phyloP scores from a whole-genome alignment of 2,113 vertebrate genomes.

The Parus major region DNA sequence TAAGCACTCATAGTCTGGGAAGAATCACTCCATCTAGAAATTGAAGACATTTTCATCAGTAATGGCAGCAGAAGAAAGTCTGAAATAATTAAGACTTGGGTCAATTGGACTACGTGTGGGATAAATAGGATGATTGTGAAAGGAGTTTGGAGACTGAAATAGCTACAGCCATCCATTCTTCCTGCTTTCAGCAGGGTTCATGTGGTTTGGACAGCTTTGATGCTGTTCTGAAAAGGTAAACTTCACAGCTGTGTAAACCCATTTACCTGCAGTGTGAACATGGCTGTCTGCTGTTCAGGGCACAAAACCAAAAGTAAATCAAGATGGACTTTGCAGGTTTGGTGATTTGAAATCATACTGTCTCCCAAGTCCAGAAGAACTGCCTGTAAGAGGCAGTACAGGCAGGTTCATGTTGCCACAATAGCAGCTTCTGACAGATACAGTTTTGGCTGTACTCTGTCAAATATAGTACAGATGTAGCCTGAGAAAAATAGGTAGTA shows the following conservation, averaged over 20 bases:
- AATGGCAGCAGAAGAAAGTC: not conserved
- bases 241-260: not conserved
- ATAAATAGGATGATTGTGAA: not conserved
- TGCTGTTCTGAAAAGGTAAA: not conserved
- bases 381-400: not conserved
- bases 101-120: not conserved
- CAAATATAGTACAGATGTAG: not conserved
- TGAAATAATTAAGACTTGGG: not conserved
- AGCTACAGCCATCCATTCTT: not conserved
- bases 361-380: not conserved
- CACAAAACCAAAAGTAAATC: not conserved
- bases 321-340: not conserved
- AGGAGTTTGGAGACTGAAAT: not conserved
- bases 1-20: not conserved
- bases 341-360: not conserved
- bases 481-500: not conserved
- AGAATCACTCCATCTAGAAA: not conserved
- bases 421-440: not conserved
- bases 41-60: not conserved
- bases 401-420: not conserved
- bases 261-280: not conserved
- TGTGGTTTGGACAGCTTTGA: not conserved
- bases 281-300: not conserved
- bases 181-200: not conserved
- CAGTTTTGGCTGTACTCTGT: not conserved